These are phyloP conservation scores for Drosophila kuntzei DNA, from an alignment of 2,888 invertebrate genomes.

Conservation along the genomic window DNA sequence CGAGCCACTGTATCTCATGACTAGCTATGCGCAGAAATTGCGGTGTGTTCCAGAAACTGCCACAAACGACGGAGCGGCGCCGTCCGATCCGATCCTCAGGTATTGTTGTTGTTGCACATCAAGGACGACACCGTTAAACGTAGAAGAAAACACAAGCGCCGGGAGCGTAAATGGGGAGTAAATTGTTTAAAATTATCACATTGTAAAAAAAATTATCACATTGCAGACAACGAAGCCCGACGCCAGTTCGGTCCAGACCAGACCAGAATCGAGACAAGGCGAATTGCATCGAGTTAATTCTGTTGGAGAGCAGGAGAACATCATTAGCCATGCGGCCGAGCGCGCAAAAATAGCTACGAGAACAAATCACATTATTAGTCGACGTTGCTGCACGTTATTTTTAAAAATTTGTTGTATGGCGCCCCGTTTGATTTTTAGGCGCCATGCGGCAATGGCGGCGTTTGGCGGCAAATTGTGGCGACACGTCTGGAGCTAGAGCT, in stretches of 20 bases:
- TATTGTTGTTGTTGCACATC: constrained; percentile 32
- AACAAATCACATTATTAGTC: constrained; percentile 77
- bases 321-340: constrained; percentile 25
- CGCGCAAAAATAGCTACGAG: constrained; percentile 62
- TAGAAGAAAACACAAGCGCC: constrained; percentile 16
- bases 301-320: constrained; percentile 21
- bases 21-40: constrained; percentile 48
- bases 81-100: constrained; percentile 6
- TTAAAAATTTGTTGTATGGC: constrained; percentile 55
- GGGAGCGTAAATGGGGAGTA: constrained; percentile 61
- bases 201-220: no score
- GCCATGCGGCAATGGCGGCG: constrained; percentile 65
- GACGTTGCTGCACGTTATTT: constrained; percentile 68
- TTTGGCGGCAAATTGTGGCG: constrained; percentile 83
- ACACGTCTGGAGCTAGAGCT: constrained; percentile 75
- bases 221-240: constrained; percentile 32
- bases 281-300: neutral
- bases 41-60: constrained; percentile 55
- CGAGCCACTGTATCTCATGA: constrained; percentile 53
- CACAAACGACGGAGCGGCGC: constrained; percentile 34
- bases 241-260: constrained; percentile 21
- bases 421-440: constrained; percentile 78
- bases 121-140: constrained; percentile 75
- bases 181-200: constrained; percentile 78
- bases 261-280: constrained; percentile 1